phyloP scores from a whole-genome alignment of 35 echinoderm and acorn worm species.

The Chiridota heheva region DNA sequence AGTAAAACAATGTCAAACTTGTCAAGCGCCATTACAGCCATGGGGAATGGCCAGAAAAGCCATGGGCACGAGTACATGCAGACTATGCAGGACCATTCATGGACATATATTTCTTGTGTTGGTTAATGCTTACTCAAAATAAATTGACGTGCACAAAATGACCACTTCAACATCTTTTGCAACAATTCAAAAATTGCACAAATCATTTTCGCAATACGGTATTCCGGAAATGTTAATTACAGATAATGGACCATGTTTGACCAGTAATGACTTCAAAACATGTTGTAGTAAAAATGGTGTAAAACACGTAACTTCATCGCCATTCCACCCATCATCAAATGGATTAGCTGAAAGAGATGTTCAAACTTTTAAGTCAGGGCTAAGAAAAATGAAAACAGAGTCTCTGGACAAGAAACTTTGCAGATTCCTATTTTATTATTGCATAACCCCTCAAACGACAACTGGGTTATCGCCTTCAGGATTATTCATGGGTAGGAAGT shows the following conservation, averaged over 20 bases:
- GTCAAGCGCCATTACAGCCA: constrained; percentile 53
- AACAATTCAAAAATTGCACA: constrained; percentile 40
- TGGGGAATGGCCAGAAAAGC: constrained; percentile 60
- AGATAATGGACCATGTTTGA: not conserved
- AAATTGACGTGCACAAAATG: too few relatives aligned
- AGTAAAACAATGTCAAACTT: constrained; percentile 36
- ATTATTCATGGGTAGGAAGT: constrained; percentile 39
- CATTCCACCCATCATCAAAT: constrained; percentile 40
- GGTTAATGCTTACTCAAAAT: too few relatives aligned
- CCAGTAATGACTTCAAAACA: not conserved
- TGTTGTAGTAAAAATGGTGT: constrained; percentile 2
- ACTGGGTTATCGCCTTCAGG: constrained; percentile 38
- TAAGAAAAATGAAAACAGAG: not conserved
- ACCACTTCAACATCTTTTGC: too few relatives aligned
- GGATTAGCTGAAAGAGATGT: constrained; percentile 40
- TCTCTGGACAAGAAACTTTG: not conserved
- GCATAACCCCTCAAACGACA: constrained; percentile 49
- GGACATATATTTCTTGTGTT: constrained; percentile 41
- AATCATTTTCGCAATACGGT: constrained; percentile 55
- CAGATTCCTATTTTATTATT: constrained; percentile 33
- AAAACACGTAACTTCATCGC: constrained; percentile 5
- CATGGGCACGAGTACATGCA: constrained; percentile 56
- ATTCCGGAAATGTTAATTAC: too few relatives aligned
- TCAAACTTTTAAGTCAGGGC: constrained; percentile 29
- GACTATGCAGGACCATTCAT: constrained; percentile 71